phyloP scores from a whole-genome alignment of 1,140 invertebrate species.

The Cataglyphis hispanica region DNA sequence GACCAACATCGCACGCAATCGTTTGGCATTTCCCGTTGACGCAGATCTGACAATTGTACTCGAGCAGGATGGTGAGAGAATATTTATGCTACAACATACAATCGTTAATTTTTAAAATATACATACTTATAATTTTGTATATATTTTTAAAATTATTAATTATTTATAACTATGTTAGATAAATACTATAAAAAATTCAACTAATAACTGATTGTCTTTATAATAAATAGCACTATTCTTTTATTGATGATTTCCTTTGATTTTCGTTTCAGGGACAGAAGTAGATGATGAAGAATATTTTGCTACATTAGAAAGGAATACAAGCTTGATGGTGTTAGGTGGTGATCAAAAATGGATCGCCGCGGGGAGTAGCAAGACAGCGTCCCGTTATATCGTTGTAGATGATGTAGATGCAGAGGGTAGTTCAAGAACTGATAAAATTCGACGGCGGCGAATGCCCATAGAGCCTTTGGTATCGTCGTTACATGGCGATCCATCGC shows the following conservation, averaged over 20 bases:
- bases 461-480: conserved; percentile 89
- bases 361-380: conserved; percentile 81
- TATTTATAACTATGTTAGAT: background rate
- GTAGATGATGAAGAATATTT: conserved; percentile 96
- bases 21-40: conserved; percentile 83
- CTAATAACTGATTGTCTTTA: background rate
- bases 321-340: conserved; percentile 92
- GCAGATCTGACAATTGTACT: conserved; percentile 91
- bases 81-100: conserved; percentile 10
- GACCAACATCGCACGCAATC: conserved; percentile 85
- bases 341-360: conserved; percentile 91
- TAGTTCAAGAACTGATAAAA: conserved; percentile 85
- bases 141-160: background rate
- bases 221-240: too few relatives aligned
- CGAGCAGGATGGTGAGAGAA: conserved; percentile 90
- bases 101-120: background rate
- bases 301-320: conserved; percentile 93
- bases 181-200: background rate
- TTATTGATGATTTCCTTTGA: background rate
- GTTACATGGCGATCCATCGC: conserved; percentile 92
- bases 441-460: conserved; percentile 85
- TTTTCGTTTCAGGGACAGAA: conserved; percentile 89
- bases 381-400: conserved; percentile 87
- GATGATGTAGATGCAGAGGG: conserved; percentile 90
- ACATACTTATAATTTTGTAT: background rate